Evolutionary conservation across 2,888 invertebrate genomes (phyloP).

Genomic region (Aspidiotus destructor): DNA sequence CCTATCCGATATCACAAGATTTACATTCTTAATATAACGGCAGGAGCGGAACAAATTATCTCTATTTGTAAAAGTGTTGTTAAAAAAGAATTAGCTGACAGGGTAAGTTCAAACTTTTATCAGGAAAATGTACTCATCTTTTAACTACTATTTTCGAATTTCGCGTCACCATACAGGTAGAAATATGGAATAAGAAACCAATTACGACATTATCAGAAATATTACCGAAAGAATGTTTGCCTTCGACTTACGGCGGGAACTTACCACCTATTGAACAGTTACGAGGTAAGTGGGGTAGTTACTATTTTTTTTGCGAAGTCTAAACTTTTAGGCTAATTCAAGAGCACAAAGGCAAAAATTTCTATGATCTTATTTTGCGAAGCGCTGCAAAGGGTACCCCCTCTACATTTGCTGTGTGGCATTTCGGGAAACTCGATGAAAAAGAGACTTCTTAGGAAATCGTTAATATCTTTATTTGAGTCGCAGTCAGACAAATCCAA

Average conservation of each 20-base stretch:
- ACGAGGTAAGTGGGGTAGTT: not conserved
- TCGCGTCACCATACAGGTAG: not conserved
- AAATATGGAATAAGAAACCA: slow-evolving; percentile 1
- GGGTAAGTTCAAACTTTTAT: not conserved
- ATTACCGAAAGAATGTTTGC: not conserved
- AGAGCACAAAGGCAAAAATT: too few relatives aligned
- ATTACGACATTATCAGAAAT: not conserved
- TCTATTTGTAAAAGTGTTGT: not conserved
- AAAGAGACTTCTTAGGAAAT: too few relatives aligned
- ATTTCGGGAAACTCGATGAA: too few relatives aligned
- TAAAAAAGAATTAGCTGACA: not conserved
- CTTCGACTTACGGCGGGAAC: not conserved
- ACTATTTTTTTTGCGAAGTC: too few relatives aligned
- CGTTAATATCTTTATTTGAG: too few relatives aligned
- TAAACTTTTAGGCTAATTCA: too few relatives aligned
- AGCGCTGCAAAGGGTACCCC: too few relatives aligned
- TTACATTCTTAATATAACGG: not conserved
- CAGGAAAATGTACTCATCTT: too few relatives aligned
- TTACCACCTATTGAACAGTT: not conserved
- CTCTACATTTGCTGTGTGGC: too few relatives aligned
- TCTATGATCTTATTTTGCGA: too few relatives aligned
- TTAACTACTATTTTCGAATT: not conserved
- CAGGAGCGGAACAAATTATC: not conserved
- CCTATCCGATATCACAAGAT: not conserved
- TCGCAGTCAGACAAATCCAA: too few relatives aligned